Evolutionary conservation across 2,888 invertebrate genomes (phyloP).

Genomic region (Bibio marci): DNA sequence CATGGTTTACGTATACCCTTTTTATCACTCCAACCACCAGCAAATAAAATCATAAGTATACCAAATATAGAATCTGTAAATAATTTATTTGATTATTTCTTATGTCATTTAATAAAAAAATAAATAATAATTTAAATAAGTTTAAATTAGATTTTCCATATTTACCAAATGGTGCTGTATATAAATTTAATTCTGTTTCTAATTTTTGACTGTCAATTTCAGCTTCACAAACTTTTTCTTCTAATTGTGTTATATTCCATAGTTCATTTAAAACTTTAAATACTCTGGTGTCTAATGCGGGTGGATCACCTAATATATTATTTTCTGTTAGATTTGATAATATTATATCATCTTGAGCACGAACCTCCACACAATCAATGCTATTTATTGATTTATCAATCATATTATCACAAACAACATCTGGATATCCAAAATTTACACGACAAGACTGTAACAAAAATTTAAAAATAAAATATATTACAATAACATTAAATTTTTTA

Average conservation of each 20-base stretch:
- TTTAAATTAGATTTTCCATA: no score
- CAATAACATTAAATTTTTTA: neutral
- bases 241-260: conserved; percentile 1
- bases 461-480: neutral
- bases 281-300: neutral
- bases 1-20: conserved; percentile 27
- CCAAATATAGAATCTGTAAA: conserved; percentile 6
- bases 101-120: neutral
- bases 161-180: conserved; percentile 27
- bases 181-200: conserved; percentile 23
- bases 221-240: conserved; percentile 21
- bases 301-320: neutral
- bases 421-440: conserved; percentile 23
- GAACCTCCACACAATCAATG: conserved; percentile 21
- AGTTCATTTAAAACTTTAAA: neutral
- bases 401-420: conserved; percentile 20
- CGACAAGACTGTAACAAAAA: conserved; percentile 19
- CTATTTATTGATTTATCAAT: conserved; percentile 21
- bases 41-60: conserved; percentile 25
- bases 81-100: neutral
- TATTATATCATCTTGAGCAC: conserved; percentile 17
- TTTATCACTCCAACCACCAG: conserved; percentile 29
- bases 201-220: conserved; percentile 25
- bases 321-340: neutral
- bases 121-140: no score